Conservation (phyloP, 2,888 invertebrate species). For the Nemoura dubitans region DNA sequence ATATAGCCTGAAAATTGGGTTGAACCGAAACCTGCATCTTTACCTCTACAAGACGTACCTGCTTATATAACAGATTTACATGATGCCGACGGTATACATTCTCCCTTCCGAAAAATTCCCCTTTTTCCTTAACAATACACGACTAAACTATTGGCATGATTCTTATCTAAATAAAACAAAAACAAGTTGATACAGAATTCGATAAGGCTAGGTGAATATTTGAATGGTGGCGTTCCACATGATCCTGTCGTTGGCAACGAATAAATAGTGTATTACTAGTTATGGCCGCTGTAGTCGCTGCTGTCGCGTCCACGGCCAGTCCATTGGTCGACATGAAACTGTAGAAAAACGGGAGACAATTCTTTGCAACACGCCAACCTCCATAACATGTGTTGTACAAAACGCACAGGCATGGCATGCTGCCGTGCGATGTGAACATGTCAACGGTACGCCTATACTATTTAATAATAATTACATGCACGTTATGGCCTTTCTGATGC, state of each 20-base stretch:
- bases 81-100: background rate
- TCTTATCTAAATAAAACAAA: background rate
- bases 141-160: slow-evolving; percentile 14
- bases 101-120: background rate
- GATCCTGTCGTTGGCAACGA: background rate
- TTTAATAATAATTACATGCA: slow-evolving; percentile 16
- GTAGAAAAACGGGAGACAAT: slow-evolving; percentile 18
- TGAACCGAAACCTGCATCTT: background rate
- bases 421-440: background rate
- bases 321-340: background rate
- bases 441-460: slow-evolving; percentile 20
- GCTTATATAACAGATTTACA: background rate
- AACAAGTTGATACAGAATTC: background rate
- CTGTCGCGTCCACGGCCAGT: background rate
- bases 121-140: background rate
- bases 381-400: slow-evolving; percentile 26
- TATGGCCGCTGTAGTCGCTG: background rate
- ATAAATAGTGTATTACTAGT: background rate
- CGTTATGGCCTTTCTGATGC: background rate
- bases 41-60: background rate
- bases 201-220: background rate
- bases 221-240: slow-evolving; percentile 16
- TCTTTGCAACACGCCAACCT: slow-evolving; percentile 24
- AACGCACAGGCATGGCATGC: slow-evolving; percentile 9
- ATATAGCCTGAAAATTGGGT: background rate